Conservation (phyloP, 1,140 invertebrate genomes). For the Cydia amplana region DNA sequence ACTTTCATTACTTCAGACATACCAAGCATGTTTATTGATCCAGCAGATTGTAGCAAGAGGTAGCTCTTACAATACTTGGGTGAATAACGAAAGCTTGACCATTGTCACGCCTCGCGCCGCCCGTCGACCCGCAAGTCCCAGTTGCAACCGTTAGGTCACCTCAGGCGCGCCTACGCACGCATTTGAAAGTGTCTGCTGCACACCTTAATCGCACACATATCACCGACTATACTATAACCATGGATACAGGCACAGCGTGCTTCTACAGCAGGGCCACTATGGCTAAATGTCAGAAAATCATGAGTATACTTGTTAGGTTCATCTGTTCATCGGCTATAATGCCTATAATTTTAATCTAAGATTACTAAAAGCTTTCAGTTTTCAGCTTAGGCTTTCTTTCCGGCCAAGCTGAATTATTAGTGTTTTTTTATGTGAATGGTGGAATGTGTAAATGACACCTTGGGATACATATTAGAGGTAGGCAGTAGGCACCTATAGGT, state of each 20-base stretch:
- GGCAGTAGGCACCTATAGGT: too few relatives aligned
- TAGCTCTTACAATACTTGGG: not conserved
- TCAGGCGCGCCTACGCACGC: conserved; percentile 12
- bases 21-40: not conserved
- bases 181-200: conserved; percentile 18
- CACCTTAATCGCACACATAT: conserved; percentile 11
- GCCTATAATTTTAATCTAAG: too few relatives aligned
- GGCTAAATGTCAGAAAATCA: not conserved
- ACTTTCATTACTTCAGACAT: not conserved
- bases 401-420: too few relatives aligned
- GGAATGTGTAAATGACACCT: too few relatives aligned
- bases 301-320: not conserved
- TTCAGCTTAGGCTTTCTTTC: too few relatives aligned
- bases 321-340: too few relatives aligned
- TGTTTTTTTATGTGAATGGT: too few relatives aligned
- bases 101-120: conserved; percentile 1
- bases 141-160: conserved; percentile 13
- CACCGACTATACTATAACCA: not conserved
- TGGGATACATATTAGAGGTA: too few relatives aligned
- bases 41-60: not conserved
- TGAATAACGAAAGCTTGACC: not conserved
- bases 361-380: too few relatives aligned
- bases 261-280: not conserved
- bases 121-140: conserved; percentile 7
- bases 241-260: not conserved